These are phyloP conservation scores for Polydrusus cervinus DNA, from an alignment of 2,888 invertebrate species.

Conservation along the genomic window DNA sequence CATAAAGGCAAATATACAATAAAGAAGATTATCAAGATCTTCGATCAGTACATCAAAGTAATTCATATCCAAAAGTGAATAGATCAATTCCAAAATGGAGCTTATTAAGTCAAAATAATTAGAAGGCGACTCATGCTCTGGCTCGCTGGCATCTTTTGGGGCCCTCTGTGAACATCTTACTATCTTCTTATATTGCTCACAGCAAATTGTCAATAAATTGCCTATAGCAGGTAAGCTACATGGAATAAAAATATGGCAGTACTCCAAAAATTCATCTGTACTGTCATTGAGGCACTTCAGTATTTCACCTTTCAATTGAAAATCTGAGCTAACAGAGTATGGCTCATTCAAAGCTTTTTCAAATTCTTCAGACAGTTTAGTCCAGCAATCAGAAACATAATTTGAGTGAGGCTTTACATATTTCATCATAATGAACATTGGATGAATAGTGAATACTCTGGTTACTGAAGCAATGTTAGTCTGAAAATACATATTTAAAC, in stretches of 20 bases:
- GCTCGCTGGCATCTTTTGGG: constrained; percentile 56
- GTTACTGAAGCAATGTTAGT: constrained; percentile 25
- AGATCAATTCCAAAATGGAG: constrained; percentile 56
- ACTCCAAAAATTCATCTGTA: constrained; percentile 35
- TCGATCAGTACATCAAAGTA: constrained; percentile 57
- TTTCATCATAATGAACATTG: constrained; percentile 44
- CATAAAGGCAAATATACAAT: constrained; percentile 59
- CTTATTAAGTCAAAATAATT: constrained; percentile 57
- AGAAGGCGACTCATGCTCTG: constrained; percentile 50
- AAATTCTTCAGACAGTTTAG: constrained; percentile 36
- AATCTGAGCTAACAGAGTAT: constrained; percentile 56
- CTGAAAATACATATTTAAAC: constrained; percentile 28
- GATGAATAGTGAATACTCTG: constrained; percentile 24
- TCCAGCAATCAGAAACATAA: constrained; percentile 38
- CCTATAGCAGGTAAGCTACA: constrained; percentile 58
- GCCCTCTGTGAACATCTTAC: constrained; percentile 51
- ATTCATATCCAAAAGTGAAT: constrained; percentile 55
- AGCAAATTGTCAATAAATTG: constrained; percentile 58
- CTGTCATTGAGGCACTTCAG: constrained; percentile 50
- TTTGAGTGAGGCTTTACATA: constrained; percentile 15
- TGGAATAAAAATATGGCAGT: constrained; percentile 34
- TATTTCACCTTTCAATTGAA: constrained; percentile 58
- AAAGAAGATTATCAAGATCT: constrained; percentile 58
- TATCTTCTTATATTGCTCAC: constrained; percentile 57
- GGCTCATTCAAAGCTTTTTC: constrained; percentile 56